Base-by-base conservation (phyloP, 2,113 vertebrate genomes). In the Mormyrus lacerda region DNA sequence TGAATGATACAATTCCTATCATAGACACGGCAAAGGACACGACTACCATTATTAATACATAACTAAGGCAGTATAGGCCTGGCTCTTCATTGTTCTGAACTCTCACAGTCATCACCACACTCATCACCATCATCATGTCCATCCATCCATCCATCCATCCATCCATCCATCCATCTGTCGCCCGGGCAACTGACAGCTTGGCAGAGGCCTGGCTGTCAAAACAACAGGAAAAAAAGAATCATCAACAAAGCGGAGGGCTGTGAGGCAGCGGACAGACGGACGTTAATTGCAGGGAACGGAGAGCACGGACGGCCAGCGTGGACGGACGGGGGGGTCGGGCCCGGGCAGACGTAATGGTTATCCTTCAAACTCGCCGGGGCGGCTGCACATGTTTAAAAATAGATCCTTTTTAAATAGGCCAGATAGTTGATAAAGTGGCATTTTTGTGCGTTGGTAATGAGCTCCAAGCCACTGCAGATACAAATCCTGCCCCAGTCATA, bases 351-450 rank as follows among this genome's bases (percentile, higher is more conserved):
- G 35, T 58, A n/a, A 53, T 91, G 92, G 92, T n/a, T n/a, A 82
- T 91, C 82, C 88, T 87, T 91, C 90, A 91, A 89, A 90, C 91
- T 92, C 89, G 92, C 91, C 90, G 1, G 51, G 91, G 91, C 92
- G 91, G 89, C 91, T 92, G 88, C 93, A 91, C 82, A 85, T 76
- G 91, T 94, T 95, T 94, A 93, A 94, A 95, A 95, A 95, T 95
- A 94, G 92, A 91, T 92, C 90, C 91, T 76, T 92, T 94, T 94
- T 93, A 94, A 95, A 94, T 93, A 91, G 94, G 92, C 91, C 93
- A 95, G 93, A 94, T 95, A 93, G 91, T 89, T 93, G 94, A 95
- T 95, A 94, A 95, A 93, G 90, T 90, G 90, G 88, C 89, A 88
- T 50, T 88, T 89, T 53, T 91, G 91, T 91, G 90, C 89, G 91